Evolutionary conservation across 2,888 invertebrate genomes (phyloP).

Genomic region (Caenorhabditis sinica): DNA sequence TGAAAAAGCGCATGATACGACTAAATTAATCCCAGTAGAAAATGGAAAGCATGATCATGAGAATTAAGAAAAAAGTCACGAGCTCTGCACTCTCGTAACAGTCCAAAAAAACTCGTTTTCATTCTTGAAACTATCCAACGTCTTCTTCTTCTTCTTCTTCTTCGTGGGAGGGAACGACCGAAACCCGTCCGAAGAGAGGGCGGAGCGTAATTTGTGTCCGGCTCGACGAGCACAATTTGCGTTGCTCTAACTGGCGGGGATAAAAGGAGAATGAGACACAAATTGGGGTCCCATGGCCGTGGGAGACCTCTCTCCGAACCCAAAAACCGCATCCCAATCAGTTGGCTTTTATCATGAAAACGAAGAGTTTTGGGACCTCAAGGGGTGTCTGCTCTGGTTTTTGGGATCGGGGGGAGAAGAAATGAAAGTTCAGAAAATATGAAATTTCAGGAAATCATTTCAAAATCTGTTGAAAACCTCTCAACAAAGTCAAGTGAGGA

Average conservation of each 20-base stretch:
- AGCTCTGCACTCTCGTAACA: neutral
- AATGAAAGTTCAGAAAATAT: conserved; percentile 16
- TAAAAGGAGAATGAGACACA: conserved; percentile 39
- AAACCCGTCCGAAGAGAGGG: conserved; percentile 2
- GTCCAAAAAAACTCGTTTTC: neutral
- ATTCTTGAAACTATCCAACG: conserved; percentile 27
- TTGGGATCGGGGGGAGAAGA: neutral
- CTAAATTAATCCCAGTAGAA: conserved; percentile 13
- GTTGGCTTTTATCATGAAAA: conserved; percentile 49
- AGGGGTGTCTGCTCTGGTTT: neutral
- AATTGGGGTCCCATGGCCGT: conserved; percentile 32
- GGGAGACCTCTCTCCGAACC: conserved; percentile 16
- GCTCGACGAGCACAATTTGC: conserved; percentile 47
- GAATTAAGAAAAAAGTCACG: neutral
- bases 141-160: neutral
- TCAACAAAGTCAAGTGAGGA: neutral
- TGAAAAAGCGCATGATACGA: neutral
- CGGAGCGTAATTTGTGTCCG: conserved; percentile 38
- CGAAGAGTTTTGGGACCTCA: neutral
- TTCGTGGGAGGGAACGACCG: conserved; percentile 11
- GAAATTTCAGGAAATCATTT: neutral
- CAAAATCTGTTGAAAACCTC: conserved; percentile 13
- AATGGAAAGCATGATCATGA: conserved; percentile 17
- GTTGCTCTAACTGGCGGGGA: conserved; percentile 26
- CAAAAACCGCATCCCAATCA: conserved; percentile 42